These are phyloP conservation scores for zebrafish (Danio rerio) DNA, from an alignment of 2,113 vertebrate genomes.

Conservation along the genomic window GRCz12tu NC_133199.1:15715501-15716000, in stretches of 20 bases:
- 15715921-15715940: not conserved
- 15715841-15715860: constrained; percentile 54
- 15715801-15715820: constrained; percentile 38
- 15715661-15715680: not conserved
- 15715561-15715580: not conserved
- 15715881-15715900: constrained; percentile 41
- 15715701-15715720: not conserved
- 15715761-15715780: not conserved
- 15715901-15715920: not conserved
- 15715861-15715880: constrained; percentile 49
- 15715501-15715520: no score
- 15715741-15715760: constrained; percentile 18
- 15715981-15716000: not conserved
- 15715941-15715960: no score
- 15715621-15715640: constrained; percentile 18
- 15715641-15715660: constrained; percentile 3
- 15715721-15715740: constrained; percentile 17
- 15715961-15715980: no score
- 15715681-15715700: constrained; percentile 15
- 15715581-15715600: not conserved
- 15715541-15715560: not conserved
- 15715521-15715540: not conserved
- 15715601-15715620: constrained; percentile 4
- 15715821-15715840: constrained; percentile 26
- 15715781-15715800: not conserved